These are phyloP conservation scores for Zaprionus davidi DNA, from an alignment of 1,140 invertebrate genomes.

Conservation along the genomic window DNA sequence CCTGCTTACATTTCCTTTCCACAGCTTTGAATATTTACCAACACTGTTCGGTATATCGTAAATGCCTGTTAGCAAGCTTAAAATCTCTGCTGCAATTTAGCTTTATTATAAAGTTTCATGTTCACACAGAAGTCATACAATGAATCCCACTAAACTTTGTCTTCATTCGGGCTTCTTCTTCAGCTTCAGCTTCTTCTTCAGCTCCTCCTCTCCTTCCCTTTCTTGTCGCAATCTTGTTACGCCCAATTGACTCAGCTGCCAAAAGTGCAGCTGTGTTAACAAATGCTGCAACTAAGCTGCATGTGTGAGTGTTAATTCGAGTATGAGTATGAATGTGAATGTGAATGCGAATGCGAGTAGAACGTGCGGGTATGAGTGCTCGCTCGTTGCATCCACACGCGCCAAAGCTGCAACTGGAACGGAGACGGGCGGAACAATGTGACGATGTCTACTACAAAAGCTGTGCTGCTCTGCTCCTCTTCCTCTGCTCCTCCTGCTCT, in stretches of 20 bases:
- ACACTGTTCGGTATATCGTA: not conserved
- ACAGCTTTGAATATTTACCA: not conserved
- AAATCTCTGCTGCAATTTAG: not conserved
- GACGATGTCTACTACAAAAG: not conserved
- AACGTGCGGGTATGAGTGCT: not conserved
- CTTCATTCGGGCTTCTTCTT: not conserved
- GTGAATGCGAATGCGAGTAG: conserved; percentile 40
- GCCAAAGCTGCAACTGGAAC: not conserved
- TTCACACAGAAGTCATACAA: not conserved
- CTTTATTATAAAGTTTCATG: not conserved
- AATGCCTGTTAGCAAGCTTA: not conserved
- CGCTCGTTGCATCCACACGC: conserved; percentile 8
- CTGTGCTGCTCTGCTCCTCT: not conserved
- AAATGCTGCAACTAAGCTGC: conserved; percentile 9
- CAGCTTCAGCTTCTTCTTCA: not conserved
- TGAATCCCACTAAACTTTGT: not conserved
- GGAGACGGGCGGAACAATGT: not conserved
- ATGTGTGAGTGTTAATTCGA: conserved; percentile 1
- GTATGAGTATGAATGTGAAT: conserved; percentile 23
- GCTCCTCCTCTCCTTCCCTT: not conserved
- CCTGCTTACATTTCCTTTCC: not conserved
- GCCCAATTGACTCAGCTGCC: conserved; percentile 21
- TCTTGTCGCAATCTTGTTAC: conserved; percentile 19
- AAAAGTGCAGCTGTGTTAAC: conserved; percentile 9
- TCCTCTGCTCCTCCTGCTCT: not conserved